Conservation (phyloP, 2,888 invertebrate species). For the Diadegma fenestrale region DNA sequence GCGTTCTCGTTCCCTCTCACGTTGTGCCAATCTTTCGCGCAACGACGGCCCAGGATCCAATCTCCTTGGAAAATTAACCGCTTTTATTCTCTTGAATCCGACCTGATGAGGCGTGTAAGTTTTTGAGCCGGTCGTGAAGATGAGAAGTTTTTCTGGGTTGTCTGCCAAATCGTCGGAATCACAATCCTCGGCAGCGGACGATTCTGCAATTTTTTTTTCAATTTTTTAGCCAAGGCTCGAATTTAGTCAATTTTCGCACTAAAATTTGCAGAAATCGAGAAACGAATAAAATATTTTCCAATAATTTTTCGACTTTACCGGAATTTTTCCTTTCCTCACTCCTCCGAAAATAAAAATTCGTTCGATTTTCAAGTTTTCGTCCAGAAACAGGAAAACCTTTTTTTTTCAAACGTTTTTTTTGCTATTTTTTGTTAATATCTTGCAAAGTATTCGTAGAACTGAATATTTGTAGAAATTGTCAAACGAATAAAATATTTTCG, state of each 20-base stretch:
- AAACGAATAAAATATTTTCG: neutral
- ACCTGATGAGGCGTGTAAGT: conserved; percentile 95
- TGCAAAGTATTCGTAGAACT: too few species aligned
- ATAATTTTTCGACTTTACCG: conserved; percentile 72
- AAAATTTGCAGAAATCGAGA: neutral
- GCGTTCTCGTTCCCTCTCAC: conserved; percentile 86
- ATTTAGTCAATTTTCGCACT: too few species aligned
- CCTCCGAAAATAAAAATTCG: too few species aligned
- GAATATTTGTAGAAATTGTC: neutral
- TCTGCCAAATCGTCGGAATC: conserved; percentile 85
- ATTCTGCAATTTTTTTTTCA: conserved; percentile 72
- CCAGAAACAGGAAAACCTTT: too few species aligned
- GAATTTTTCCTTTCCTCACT: conserved; percentile 81
- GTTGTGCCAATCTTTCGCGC: conserved; percentile 88
- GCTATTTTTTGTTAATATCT: too few species aligned
- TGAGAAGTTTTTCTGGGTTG: conserved; percentile 90
- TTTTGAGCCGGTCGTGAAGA: conserved; percentile 93
- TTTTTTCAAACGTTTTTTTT: too few species aligned
- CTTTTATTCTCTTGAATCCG: conserved; percentile 91
- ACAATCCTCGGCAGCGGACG: conserved; percentile 78
- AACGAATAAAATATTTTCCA: neutral
- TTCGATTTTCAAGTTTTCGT: too few species aligned
- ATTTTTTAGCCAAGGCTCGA: neutral
- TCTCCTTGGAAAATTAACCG: conserved; percentile 89
- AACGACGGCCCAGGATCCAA: conserved; percentile 90